A percentile compares a stretch with the other conserved stretches of the same genome.
Conservation (phyloP, 2,888 invertebrate species). For the Nemotelus nigrinus region DNA sequence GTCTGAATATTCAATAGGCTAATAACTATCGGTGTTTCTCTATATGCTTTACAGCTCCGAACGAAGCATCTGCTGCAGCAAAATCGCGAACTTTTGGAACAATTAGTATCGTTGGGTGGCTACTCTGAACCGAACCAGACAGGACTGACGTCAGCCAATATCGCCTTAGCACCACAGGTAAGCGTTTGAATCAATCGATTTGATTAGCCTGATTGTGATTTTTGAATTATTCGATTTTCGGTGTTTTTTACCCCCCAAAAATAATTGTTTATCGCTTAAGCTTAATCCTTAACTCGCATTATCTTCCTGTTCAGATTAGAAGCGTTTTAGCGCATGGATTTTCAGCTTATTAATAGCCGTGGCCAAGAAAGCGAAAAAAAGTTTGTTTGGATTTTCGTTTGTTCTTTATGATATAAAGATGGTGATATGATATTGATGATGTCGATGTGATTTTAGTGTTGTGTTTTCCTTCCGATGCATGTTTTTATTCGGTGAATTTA, state of each 20-base stretch:
- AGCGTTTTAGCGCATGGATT: constrained; percentile 44
- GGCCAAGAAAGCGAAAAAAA: constrained; percentile 14
- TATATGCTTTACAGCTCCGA: constrained; percentile 69
- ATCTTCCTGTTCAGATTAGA: constrained; percentile 11
- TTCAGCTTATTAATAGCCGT: constrained; percentile 29
- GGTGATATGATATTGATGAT: constrained; percentile 21
- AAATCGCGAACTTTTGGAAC: constrained; percentile 94
- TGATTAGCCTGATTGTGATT: constrained; percentile 46
- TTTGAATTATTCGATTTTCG: constrained; percentile 43
- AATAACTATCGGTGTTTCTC: no score
- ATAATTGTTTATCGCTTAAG: constrained; percentile 46
- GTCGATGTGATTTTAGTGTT: constrained; percentile 41
- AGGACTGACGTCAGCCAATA: constrained; percentile 66
- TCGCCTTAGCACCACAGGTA: constrained; percentile 76
- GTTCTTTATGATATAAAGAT: not conserved
- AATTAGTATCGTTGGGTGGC: constrained; percentile 89
- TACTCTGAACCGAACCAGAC: constrained; percentile 86
- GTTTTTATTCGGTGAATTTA: constrained; percentile 39
- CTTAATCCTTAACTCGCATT: constrained; percentile 38
- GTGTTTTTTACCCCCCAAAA: constrained; percentile 37
- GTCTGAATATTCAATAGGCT: no score
- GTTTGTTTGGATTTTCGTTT: constrained; percentile 32
- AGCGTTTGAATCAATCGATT: constrained; percentile 50
- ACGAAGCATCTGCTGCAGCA: constrained; percentile 94
- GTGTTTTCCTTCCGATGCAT: constrained; percentile 39